These are phyloP conservation scores for Diogma glabrata DNA, from an alignment of 2,888 invertebrate genomes.

Conservation along the genomic window DNA sequence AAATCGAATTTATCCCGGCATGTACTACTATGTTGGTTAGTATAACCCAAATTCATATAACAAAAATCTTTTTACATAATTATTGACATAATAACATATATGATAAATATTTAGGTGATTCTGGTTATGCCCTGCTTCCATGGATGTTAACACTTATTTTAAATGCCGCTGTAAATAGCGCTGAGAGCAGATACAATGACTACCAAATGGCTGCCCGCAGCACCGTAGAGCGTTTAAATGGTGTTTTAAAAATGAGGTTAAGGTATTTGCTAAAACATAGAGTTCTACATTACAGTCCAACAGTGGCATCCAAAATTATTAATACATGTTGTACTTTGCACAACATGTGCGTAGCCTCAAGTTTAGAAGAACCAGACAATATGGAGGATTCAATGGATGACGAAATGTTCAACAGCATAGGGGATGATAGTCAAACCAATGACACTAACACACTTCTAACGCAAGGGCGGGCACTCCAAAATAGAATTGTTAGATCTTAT, in stretches of 20 bases:
- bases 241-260: no score
- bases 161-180: background rate
- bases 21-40: background rate
- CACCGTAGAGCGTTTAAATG: no score
- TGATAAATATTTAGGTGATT: constrained; percentile 3
- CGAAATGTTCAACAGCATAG: background rate
- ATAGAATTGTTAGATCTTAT: background rate
- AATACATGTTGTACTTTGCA: background rate
- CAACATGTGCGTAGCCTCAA: background rate
- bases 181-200: background rate
- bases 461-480: background rate
- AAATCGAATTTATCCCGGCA: background rate
- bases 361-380: background rate
- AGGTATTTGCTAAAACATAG: no score
- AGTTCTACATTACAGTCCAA: background rate
- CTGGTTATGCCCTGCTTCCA: no score
- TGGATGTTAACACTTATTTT: background rate
- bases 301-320: background rate
- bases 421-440: background rate
- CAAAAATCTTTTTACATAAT: no score
- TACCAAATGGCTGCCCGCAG: background rate
- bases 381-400: background rate
- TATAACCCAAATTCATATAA: background rate
- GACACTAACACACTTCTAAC: background rate
- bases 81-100: no score